Conservation (phyloP, 2,797 vertebrate species). For the Mus minutoides region DNA sequence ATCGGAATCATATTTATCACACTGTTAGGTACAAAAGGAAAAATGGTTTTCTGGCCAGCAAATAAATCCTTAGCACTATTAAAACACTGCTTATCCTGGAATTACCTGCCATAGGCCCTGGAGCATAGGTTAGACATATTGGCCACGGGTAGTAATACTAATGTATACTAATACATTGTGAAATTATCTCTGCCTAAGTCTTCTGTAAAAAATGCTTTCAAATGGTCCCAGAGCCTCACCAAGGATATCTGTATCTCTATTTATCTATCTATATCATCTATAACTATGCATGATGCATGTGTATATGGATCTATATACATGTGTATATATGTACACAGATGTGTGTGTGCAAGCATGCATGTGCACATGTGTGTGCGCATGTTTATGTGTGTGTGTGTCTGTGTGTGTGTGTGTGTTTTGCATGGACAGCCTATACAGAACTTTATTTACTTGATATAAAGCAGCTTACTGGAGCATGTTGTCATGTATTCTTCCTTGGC, state of each 20-base stretch:
- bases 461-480: slow-evolving; percentile 41
- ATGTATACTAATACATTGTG: no score
- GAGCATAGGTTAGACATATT: background rate
- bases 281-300: background rate
- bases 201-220: slow-evolving; percentile 25
- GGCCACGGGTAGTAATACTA: background rate
- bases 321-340: background rate
- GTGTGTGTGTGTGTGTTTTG: background rate
- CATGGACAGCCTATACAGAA: background rate
- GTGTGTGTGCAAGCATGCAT: background rate
- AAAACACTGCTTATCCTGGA: slow-evolving; percentile 3
- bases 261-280: background rate
- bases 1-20: background rate
- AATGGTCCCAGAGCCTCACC: background rate
- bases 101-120: background rate
- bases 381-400: background rate
- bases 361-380: background rate
- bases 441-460: slow-evolving; percentile 48
- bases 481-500: background rate
- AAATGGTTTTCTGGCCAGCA: background rate
- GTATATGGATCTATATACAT: background rate
- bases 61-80: slow-evolving; percentile 20
- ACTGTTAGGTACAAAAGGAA: background rate
- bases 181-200: background rate
- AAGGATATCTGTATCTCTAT: background rate